Conservation (phyloP, 2,797 vertebrate species). For the Centroberyx gerrardi region DNA sequence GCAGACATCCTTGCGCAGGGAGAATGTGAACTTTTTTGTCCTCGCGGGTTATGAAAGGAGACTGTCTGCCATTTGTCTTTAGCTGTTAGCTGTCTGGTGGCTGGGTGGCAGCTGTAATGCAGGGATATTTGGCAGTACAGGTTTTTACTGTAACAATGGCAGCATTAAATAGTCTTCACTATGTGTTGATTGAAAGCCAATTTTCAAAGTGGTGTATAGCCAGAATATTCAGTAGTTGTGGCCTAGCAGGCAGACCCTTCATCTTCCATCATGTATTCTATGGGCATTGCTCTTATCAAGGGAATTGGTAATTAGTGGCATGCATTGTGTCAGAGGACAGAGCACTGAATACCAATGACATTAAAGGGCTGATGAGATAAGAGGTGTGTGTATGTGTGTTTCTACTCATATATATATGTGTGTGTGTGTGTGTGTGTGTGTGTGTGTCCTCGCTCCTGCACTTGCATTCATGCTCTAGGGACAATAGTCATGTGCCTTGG, state of each 20-base stretch:
- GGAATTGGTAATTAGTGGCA: slow-evolving; percentile 80
- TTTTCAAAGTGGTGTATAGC: slow-evolving; percentile 70
- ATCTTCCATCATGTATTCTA: slow-evolving; percentile 72
- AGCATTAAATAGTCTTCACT: slow-evolving; percentile 51
- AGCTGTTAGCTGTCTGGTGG: slow-evolving; percentile 48
- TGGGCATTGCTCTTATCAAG: slow-evolving; percentile 74
- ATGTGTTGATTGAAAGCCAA: slow-evolving; percentile 74
- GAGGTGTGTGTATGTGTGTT: slow-evolving; percentile 61
- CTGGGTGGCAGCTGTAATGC: slow-evolving; percentile 55
- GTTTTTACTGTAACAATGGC: slow-evolving; percentile 45
- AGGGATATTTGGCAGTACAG: slow-evolving; percentile 35
- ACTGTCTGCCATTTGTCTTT: slow-evolving; percentile 63
- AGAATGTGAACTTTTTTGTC: slow-evolving; percentile 52
- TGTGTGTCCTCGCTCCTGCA: slow-evolving; percentile 39
- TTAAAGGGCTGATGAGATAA: slow-evolving; percentile 83
- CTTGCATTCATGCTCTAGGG: slow-evolving; percentile 60
- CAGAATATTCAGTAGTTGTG: slow-evolving; percentile 60
- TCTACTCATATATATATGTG: neutral
- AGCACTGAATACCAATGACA: slow-evolving; percentile 75
- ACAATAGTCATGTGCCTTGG: slow-evolving; percentile 62
- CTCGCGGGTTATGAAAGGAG: slow-evolving; percentile 48
- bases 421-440: slow-evolving; percentile 34
- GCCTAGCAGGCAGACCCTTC: slow-evolving; percentile 62
- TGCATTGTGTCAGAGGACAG: slow-evolving; percentile 81
- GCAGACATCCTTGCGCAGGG: slow-evolving; percentile 51